Evolutionary conservation across 2,113 vertebrate genomes (phyloP).

Genomic region (Argyrosomus japonicus): DNA sequence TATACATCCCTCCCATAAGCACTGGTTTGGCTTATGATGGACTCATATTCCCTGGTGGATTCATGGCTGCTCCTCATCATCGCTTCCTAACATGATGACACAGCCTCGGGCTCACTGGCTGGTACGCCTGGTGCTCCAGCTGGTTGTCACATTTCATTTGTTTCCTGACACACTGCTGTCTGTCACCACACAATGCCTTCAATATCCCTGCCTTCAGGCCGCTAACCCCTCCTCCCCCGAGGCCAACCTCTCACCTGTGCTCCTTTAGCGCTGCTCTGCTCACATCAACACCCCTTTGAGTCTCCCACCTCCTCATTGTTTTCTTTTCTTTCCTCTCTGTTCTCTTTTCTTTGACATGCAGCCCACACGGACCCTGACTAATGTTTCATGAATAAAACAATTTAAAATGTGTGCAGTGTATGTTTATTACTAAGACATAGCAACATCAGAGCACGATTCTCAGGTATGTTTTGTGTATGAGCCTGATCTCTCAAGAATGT

Average conservation of each 20-base stretch:
- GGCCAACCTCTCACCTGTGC: background rate
- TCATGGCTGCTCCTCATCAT: background rate
- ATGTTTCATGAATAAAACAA: background rate
- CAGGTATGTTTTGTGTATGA: too few relatives aligned
- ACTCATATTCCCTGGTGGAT: background rate
- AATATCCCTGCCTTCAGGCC: background rate
- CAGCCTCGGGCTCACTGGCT: slow-evolving; percentile 8
- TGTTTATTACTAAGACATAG: too few relatives aligned
- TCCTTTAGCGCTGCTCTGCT: background rate
- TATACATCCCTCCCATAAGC: background rate
- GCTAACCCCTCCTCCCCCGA: background rate
- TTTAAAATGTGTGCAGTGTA: too few relatives aligned
- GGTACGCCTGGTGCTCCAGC: slow-evolving; percentile 6
- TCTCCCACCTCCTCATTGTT: background rate
- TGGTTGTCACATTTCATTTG: slow-evolving; percentile 7
- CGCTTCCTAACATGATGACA: slow-evolving; percentile 1
- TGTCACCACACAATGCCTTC: slow-evolving; percentile 3
- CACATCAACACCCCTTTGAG: background rate
- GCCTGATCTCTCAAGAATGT: too few relatives aligned
- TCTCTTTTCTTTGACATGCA: background rate
- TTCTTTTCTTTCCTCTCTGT: too few relatives aligned
- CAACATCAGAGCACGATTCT: too few relatives aligned
- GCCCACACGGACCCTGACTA: background rate
- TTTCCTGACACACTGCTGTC: slow-evolving; percentile 31
- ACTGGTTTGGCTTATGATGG: background rate